These are phyloP conservation scores for Muscicapa striata DNA, from an alignment of 2,797 vertebrate species.

Conservation along the genomic window DNA sequence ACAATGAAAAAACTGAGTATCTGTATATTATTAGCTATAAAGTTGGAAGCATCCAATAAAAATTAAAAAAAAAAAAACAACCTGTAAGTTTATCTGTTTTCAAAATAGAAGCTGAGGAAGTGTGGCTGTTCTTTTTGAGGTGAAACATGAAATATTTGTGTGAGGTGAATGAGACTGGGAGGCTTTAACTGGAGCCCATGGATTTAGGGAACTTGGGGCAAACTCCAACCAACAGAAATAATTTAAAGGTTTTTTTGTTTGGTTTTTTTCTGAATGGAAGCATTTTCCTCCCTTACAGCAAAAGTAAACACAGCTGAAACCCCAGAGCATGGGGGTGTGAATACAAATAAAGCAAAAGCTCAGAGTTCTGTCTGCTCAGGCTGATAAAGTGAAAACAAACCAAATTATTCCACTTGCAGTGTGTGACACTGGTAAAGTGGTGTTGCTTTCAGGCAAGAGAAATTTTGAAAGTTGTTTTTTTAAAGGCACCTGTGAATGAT, in stretches of 20 bases:
- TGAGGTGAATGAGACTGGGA: not conserved
- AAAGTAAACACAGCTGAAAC: not conserved
- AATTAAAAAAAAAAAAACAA: not conserved
- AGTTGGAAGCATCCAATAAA: slow-evolving; percentile 68
- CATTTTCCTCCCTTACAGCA: not conserved
- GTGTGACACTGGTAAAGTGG: not conserved
- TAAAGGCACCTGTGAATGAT: rapidly evolving
- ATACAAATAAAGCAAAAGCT: not conserved
- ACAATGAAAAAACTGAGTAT: slow-evolving; percentile 33
- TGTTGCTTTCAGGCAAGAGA: not conserved
- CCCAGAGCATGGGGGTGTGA: not conserved
- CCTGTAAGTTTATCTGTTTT: not conserved
- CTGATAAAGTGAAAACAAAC: not conserved
- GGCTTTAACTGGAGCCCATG: not conserved
- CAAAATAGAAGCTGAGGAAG: not conserved
- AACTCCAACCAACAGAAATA: not conserved
- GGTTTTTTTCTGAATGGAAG: not conserved
- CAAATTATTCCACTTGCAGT: not conserved
- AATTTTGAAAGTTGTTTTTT: not conserved
- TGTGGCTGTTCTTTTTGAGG: not conserved
- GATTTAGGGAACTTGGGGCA: not conserved
- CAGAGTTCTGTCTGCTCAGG: not conserved
- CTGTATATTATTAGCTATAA: slow-evolving; percentile 68
- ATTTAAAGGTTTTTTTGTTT: not conserved
- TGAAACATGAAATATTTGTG: not conserved